A percentile compares a stretch with the other conserved stretches of the same genome.
Conservation (phyloP, 1,140 invertebrate genomes). For the Diploscapter pachys region DNA sequence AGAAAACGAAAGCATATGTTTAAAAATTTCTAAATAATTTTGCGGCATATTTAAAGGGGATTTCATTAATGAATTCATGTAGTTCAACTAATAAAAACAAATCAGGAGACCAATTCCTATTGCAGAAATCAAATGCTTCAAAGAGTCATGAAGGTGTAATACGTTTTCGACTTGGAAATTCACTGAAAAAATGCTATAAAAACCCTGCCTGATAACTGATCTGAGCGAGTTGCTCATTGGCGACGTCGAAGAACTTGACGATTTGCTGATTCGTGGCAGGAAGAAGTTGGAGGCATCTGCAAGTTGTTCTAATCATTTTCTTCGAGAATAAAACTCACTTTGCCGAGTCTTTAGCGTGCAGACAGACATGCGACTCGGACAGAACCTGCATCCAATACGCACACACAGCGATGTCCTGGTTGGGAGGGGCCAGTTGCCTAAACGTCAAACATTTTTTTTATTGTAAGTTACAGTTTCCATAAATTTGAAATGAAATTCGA, state of each 20-base stretch:
- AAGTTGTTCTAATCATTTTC: background rate
- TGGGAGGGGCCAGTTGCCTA: constrained; percentile 18
- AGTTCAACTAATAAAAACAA: too few species aligned
- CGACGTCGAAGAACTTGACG: constrained; percentile 39
- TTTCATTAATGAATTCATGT: too few species aligned
- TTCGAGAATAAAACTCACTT: constrained; percentile 14
- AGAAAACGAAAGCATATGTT: too few species aligned
- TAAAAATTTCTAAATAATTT: too few species aligned
- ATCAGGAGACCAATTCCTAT: too few species aligned
- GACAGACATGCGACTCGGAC: constrained; percentile 44
- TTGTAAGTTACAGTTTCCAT: too few species aligned
- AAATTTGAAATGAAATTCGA: too few species aligned
- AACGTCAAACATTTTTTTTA: too few species aligned
- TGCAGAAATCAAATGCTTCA: too few species aligned
- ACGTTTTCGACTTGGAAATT: too few species aligned
- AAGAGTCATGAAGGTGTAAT: too few species aligned
- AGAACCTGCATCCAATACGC: constrained; percentile 51
- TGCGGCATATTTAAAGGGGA: too few species aligned
- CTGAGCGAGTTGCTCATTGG: constrained; percentile 37
- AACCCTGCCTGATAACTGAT: constrained; percentile 32
- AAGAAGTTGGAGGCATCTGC: constrained; percentile 22
- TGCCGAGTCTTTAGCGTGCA: constrained; percentile 35
- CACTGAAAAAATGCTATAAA: background rate
- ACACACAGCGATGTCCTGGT: constrained; percentile 42
- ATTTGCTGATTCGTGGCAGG: constrained; percentile 36